Base-by-base conservation (phyloP, 1,140 invertebrate species). In the Dendrolimus kikuchii region DNA sequence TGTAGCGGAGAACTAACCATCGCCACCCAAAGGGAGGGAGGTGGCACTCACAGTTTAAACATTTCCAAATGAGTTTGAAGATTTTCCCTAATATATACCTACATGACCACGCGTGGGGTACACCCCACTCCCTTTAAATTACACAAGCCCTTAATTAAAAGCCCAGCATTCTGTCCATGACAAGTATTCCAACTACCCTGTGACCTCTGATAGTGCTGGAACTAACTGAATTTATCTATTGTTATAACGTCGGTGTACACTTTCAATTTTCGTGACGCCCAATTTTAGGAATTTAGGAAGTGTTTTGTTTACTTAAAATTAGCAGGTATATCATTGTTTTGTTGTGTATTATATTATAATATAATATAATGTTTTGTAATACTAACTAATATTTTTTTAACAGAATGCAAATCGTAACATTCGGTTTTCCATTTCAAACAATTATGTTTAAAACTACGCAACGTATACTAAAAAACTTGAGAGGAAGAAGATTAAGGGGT, bases 11-110 rank as follows among this genome's bases (percentile, higher is more conserved):
- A 82, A 85, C 81, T 85, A 85, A 85, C 81, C 77, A 74, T 71
- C 66, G 64, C 67, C 76, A 64, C 8, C 55, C 60, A 40, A 44
- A 37, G 60, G 60, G 55, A 63, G 62, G 57, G 63, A 53, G 38
- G 42, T 54, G 46, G 60, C 64, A 70, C 76, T 71, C 59, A 49
- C 71, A 79, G 77, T 77, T 80, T 80, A 79, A 84, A 81, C 81
- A 84, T 80, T 78, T 77, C 81, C 66, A 81, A 84, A 85, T 78
- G 77, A 82, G 79, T 80, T 78, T 82, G 81, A 79, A 82, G 77
- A 78, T 76, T 68, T 71, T 66, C 67, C 67, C 66, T 72, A 74
- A 77, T 67, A 80, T 3, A 23, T 23, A 23, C 23, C 23, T 23
- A 23, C 74, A 78, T 68, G 65, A 69, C 68, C 71, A 69, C 60